phyloP scores from a whole-genome alignment of 2,113 vertebrate genomes.

The Naja naja region DNA sequence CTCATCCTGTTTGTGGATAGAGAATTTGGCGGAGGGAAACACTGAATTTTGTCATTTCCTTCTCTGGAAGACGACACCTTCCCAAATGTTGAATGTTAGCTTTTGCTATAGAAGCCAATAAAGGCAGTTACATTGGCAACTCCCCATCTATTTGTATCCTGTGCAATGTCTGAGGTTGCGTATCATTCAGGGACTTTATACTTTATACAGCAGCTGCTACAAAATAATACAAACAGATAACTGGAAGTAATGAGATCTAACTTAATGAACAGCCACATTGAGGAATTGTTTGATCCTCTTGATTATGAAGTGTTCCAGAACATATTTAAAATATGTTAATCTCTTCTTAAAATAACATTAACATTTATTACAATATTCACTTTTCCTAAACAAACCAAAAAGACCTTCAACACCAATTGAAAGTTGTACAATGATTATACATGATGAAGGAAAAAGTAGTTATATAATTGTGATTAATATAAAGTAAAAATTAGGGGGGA shows the following conservation, averaged over 20 bases:
- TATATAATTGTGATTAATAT: neutral
- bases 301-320: neutral
- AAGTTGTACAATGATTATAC: neutral
- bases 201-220: neutral
- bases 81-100: neutral
- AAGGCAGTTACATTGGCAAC: neutral
- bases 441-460: neutral
- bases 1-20: neutral
- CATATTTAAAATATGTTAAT: neutral
- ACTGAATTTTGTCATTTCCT: neutral
- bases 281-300: neutral
- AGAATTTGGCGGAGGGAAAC: neutral
- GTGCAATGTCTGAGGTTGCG: neutral
- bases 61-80: neutral
- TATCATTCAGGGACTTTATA: neutral
- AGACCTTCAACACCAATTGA: neutral
- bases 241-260: neutral
- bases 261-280: neutral
- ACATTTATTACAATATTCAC: neutral
- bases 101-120: neutral
- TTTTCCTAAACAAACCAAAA: neutral
- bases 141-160: neutral
- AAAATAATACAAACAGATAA: neutral
- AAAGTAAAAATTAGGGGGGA: neutral
- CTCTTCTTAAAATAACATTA: neutral